phyloP scores from a whole-genome alignment of 2,113 vertebrate species.

The Acanthochromis polyacanthus region DNA sequence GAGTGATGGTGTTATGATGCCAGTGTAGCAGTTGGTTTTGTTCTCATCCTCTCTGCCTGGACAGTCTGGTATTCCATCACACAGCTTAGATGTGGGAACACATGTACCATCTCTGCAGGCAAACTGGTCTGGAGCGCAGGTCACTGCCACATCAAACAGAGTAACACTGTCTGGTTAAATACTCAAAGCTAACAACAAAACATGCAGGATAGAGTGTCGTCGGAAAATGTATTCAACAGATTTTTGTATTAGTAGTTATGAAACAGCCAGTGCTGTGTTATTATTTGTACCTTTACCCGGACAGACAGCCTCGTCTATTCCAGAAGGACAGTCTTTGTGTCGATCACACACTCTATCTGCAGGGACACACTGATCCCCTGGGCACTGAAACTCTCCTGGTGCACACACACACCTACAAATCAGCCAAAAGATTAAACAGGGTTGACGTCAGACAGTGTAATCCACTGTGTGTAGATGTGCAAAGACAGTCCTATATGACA shows the following conservation, averaged over 20 bases:
- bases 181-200: not conserved
- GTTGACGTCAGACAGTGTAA: not conserved
- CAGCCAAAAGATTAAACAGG: not conserved
- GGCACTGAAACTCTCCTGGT: conserved; percentile 87
- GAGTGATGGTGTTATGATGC: not conserved
- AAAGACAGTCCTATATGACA: not conserved
- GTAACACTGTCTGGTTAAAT: no score
- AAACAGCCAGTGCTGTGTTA: no score
- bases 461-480: not conserved
- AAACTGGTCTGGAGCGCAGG: conserved; percentile 82
- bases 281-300: conserved; percentile 80
- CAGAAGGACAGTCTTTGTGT: conserved; percentile 83
- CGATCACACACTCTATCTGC: conserved; percentile 85
- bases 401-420: conserved; percentile 80
- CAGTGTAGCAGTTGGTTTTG: conserved; percentile 67
- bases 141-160: conserved; percentile 57
- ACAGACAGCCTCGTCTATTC: conserved; percentile 88
- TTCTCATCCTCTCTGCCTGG: conserved; percentile 85
- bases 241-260: no score
- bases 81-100: conserved; percentile 69
- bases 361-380: conserved; percentile 80
- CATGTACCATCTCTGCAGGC: conserved; percentile 85
- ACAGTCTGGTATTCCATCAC: conserved; percentile 86
- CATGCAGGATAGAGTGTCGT: not conserved
- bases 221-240: no score